These are phyloP conservation scores for Mellilla xanthometata DNA, from an alignment of 2,888 invertebrate species.

Conservation along the genomic window DNA sequence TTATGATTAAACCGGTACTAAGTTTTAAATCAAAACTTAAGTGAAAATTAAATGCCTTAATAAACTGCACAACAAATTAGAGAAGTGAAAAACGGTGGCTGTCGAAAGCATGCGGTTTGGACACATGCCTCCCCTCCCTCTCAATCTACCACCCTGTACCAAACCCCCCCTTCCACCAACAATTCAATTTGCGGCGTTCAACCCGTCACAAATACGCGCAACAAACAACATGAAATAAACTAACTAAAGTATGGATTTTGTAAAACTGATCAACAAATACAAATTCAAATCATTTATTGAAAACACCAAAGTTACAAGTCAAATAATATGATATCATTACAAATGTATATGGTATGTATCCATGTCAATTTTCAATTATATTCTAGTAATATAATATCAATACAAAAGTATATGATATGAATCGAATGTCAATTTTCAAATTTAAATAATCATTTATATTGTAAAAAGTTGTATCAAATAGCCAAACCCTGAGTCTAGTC, in stretches of 20 bases:
- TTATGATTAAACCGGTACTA: not conserved
- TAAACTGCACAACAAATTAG: constrained; percentile 30
- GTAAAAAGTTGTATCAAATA: no score
- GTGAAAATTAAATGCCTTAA: constrained; percentile 19
- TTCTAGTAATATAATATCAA: no score
- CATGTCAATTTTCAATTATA: no score
- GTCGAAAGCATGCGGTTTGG: constrained; percentile 32
- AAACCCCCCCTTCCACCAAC: constrained; percentile 21
- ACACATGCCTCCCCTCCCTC: constrained; percentile 23
- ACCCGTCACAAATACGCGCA: constrained; percentile 33
- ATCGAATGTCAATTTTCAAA: no score
- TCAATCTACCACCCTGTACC: constrained; percentile 9
- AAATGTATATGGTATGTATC: no score
- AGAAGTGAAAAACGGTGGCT: constrained; percentile 32
- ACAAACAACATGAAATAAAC: constrained; percentile 16
- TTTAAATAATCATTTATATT: no score
- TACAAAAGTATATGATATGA: no score
- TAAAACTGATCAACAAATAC: no score
- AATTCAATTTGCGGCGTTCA: constrained; percentile 38
- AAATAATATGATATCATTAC: no score
- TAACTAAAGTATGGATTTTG: not conserved
- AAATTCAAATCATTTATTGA: no score
- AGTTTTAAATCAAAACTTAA: constrained; percentile 10
- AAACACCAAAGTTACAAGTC: no score
- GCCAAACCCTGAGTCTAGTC: no score